Percentiles rank a stretch among this genome's conserved stretches.
These are phyloP conservation scores for Macrochelys suwanniensis DNA, from an alignment of 2,797 vertebrate genomes.

Conservation along the genomic window DNA sequence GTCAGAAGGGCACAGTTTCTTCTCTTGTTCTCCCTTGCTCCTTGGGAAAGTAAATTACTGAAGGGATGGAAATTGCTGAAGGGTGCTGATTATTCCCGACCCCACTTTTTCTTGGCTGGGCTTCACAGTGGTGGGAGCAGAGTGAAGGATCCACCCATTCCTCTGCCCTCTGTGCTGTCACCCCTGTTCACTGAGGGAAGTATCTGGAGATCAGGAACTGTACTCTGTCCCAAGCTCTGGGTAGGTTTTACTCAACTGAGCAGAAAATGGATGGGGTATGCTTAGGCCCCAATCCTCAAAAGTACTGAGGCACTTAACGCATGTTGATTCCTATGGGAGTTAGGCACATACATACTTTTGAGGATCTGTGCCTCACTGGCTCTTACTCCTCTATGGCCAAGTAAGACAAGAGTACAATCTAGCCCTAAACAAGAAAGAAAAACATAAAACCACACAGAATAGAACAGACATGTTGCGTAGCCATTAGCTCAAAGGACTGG, in stretches of 20 bases:
- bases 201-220: background rate
- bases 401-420: fast-evolving
- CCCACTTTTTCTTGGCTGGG: background rate
- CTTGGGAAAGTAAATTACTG: background rate
- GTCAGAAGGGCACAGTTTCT: background rate
- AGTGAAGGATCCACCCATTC: background rate
- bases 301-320: too few species aligned
- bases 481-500: background rate
- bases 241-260: background rate
- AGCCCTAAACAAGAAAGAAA: background rate
- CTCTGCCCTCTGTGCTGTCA: too few species aligned
- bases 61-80: background rate
- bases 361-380: background rate
- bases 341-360: background rate
- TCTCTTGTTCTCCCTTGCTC: background rate
- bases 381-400: background rate
- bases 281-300: too few species aligned
- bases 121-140: background rate
- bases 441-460: background rate
- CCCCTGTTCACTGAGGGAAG: background rate
- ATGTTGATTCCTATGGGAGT: background rate
- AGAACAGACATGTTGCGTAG: fast-evolving
- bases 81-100: background rate
- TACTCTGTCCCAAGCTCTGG: background rate
- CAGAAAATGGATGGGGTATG: background rate